phyloP scores from a whole-genome alignment of 1,140 invertebrate species.

The Melipona quadrifasciata region DNA sequence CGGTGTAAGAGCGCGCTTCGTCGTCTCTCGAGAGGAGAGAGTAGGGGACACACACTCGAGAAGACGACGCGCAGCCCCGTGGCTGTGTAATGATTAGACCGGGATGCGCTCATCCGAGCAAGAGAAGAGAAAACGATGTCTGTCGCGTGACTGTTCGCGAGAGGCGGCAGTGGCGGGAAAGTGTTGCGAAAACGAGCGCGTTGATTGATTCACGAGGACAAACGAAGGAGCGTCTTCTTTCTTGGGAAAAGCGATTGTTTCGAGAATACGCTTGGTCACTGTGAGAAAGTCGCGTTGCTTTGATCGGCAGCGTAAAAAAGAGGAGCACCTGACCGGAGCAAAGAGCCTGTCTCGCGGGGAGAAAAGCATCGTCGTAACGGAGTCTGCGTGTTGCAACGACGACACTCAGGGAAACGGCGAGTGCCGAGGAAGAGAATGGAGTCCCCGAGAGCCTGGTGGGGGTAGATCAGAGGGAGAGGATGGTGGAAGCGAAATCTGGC shows the following conservation, averaged over 20 bases:
- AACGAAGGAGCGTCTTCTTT: neutral
- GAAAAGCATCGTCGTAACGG: conserved; percentile 28
- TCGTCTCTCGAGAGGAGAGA: neutral
- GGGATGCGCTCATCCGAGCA: too few species aligned
- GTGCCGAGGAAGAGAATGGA: conserved; percentile 28
- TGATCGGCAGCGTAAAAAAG: conserved; percentile 36
- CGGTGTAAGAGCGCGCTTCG: neutral
- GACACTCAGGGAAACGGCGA: conserved; percentile 11
- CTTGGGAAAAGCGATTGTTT: neutral
- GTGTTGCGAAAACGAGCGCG: neutral
- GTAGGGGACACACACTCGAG: neutral
- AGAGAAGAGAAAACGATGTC: neutral
- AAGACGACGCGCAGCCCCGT: neutral
- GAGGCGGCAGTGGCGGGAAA: neutral
- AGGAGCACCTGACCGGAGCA: conserved; percentile 14
- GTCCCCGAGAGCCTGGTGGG: neutral
- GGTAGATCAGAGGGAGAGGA: conserved; percentile 56
- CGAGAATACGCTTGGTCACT: conserved; percentile 14
- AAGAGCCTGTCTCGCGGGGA: conserved; percentile 9
- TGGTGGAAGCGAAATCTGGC: conserved; percentile 71
- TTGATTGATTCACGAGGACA: neutral
- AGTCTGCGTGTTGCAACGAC: conserved; percentile 59
- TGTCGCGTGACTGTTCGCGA: conserved; percentile 3
- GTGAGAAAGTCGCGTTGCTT: conserved; percentile 26
- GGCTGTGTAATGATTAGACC: neutral